Evolutionary conservation across 2,888 invertebrate species (phyloP).

Genomic region (Xestoiulus laeticollis): DNA sequence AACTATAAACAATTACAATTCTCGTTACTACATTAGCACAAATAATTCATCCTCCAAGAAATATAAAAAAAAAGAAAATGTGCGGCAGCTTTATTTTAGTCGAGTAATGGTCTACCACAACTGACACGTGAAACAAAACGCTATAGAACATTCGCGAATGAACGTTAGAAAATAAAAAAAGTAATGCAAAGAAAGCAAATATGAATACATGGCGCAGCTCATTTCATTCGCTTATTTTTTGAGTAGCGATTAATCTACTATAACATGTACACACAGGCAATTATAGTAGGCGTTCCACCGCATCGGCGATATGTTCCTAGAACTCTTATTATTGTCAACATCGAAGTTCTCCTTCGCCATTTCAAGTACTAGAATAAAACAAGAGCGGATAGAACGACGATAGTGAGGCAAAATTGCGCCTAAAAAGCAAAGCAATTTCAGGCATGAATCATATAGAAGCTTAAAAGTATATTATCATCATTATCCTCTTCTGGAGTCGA

Average conservation of each 20-base stretch:
- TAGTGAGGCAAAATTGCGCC: constrained; percentile 3
- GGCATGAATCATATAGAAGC: not conserved
- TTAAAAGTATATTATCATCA: not conserved
- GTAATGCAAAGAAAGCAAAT: constrained; percentile 27
- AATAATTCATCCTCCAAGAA: not conserved
- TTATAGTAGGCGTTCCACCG: constrained; percentile 9
- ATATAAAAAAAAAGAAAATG: constrained; percentile 19
- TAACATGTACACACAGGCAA: constrained; percentile 23
- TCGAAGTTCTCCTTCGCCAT: constrained; percentile 21
- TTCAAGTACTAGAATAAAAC: not conserved
- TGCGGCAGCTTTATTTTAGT: constrained; percentile 37
- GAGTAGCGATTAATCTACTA: constrained; percentile 15
- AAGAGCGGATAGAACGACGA: constrained; percentile 19
- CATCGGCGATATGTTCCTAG: constrained; percentile 17
- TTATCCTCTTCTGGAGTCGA: not conserved
- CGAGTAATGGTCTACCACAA: constrained; percentile 34
- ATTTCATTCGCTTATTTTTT: constrained; percentile 13
- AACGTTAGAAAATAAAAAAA: not conserved
- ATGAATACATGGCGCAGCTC: not conserved
- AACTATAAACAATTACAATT: too few relatives aligned
- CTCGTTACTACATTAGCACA: too few relatives aligned
- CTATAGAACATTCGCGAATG: constrained; percentile 5
- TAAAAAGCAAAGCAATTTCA: constrained; percentile 2
- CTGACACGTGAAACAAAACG: constrained; percentile 18
- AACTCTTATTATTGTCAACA: constrained; percentile 30